Percentiles rank a stretch among this genome's conserved stretches.
phyloP scores from a whole-genome alignment of 2,888 invertebrate species.

The Aphidoletes aphidimyza region DNA sequence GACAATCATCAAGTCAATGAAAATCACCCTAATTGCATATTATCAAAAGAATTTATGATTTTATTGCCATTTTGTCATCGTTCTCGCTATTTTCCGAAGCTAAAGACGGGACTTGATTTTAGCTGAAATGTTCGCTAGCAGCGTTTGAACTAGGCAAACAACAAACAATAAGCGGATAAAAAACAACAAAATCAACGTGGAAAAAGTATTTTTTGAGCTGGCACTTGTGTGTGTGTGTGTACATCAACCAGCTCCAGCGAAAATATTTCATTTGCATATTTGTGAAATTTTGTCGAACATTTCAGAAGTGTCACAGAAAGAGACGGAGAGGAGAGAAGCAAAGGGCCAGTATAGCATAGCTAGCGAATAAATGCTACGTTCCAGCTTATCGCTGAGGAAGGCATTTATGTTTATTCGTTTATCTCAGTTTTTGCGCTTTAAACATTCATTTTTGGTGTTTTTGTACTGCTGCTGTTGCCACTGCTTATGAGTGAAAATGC shows the following conservation, averaged over 20 bases:
- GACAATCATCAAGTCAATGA: too few relatives aligned
- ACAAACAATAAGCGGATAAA: neutral
- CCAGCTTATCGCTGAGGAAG: conserved; percentile 15
- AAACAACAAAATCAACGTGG: conserved; percentile 6
- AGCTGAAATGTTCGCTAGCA: too few relatives aligned
- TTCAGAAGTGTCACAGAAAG: neutral
- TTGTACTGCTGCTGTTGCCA: neutral
- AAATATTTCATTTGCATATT: conserved; percentile 41
- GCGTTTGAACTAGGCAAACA: neutral
- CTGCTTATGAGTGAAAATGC: neutral
- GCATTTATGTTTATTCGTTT: conserved; percentile 42
- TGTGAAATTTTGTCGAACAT: conserved; percentile 43
- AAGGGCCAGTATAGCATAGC: neutral
- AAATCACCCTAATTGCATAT: too few relatives aligned
- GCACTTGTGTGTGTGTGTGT: too few relatives aligned
- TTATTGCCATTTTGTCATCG: conserved; percentile 7
- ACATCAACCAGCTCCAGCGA: neutral
- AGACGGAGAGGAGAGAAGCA: neutral
- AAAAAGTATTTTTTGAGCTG: too few relatives aligned
- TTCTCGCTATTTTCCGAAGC: neutral
- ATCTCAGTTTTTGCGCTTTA: neutral
- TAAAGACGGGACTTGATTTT: neutral
- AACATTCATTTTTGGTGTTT: neutral
- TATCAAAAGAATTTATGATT: conserved; percentile 10
- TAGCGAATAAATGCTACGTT: neutral